phyloP scores from a whole-genome alignment of 2,888 invertebrate genomes.

The Chalcosyrphus nemorum region DNA sequence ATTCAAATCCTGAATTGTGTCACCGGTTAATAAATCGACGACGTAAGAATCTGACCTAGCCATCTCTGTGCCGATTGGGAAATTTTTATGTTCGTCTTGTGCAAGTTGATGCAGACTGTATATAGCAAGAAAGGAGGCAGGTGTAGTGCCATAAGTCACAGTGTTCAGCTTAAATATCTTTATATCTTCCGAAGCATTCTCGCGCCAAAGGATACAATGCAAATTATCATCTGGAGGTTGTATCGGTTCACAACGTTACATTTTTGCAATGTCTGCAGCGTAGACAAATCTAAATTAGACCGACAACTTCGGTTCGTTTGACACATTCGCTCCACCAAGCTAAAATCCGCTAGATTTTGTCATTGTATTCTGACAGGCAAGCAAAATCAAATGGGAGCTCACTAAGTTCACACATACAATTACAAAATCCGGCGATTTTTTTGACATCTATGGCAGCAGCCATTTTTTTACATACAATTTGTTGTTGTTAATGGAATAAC shows the following conservation, averaged over 20 bases:
- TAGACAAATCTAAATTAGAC: too few relatives aligned
- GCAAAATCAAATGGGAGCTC: too few relatives aligned
- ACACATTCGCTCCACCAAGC: too few relatives aligned
- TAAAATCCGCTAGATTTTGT: too few relatives aligned
- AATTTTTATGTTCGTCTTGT: background rate
- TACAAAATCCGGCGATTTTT: too few relatives aligned
- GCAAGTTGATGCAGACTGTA: slow-evolving; percentile 3
- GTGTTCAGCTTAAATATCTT: background rate
- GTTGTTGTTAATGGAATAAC: too few relatives aligned
- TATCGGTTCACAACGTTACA: slow-evolving; percentile 1
- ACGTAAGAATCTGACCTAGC: slow-evolving; percentile 9
- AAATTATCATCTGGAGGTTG: background rate
- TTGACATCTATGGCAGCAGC: too few relatives aligned
- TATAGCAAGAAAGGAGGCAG: slow-evolving; percentile 16
- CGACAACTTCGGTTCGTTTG: too few relatives aligned
- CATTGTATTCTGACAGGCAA: too few relatives aligned
- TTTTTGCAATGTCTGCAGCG: too few relatives aligned
- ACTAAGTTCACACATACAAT: too few relatives aligned
- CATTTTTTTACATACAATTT: too few relatives aligned
- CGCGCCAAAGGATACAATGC: slow-evolving; percentile 2
- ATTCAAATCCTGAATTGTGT: slow-evolving; percentile 1
- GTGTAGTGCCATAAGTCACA: background rate
- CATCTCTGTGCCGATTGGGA: background rate
- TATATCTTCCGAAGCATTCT: background rate
- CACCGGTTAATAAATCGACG: slow-evolving; percentile 3